Conservation (phyloP, 1,140 invertebrate genomes). For the Drosophila kohkoa region DNA sequence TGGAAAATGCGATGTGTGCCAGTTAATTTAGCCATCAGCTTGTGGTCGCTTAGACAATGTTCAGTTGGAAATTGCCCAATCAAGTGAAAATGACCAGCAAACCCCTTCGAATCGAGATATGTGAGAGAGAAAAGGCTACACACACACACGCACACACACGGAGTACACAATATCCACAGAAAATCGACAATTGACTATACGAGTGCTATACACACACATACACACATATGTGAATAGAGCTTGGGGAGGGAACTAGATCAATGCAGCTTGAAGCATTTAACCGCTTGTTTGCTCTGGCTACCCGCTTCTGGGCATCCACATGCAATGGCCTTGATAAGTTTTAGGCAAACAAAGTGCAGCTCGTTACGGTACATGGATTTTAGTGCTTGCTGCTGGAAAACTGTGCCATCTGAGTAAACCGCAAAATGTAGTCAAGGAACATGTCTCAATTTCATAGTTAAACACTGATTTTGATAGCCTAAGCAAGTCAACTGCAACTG, state of each 20-base stretch:
- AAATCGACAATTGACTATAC: conserved; percentile 70
- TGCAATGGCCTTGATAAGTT: conserved; percentile 76
- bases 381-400: conserved; percentile 33
- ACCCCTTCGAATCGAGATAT: conserved; percentile 24
- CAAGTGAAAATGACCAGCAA: conserved; percentile 70
- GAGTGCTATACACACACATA: conserved; percentile 39
- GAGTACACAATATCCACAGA: conserved; percentile 38
- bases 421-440: conserved; percentile 79
- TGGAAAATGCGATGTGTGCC: conserved; percentile 57
- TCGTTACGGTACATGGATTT: conserved; percentile 73
- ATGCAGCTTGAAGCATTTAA: conserved; percentile 62
- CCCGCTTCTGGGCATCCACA: conserved; percentile 32
- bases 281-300: conserved; percentile 53
- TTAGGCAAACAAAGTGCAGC: conserved; percentile 72
- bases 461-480: conserved; percentile 25
- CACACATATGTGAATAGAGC: background rate
- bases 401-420: conserved; percentile 43
- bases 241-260: conserved; percentile 44
- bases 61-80: conserved; percentile 68
- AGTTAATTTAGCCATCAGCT: conserved; percentile 75
- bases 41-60: conserved; percentile 63
- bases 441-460: conserved; percentile 75
- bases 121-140: conserved; percentile 18
- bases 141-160: background rate
- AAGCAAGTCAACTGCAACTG: conserved; percentile 22